Conservation (phyloP, 1,140 invertebrate species). For the Euglossa dilemma region DNA sequence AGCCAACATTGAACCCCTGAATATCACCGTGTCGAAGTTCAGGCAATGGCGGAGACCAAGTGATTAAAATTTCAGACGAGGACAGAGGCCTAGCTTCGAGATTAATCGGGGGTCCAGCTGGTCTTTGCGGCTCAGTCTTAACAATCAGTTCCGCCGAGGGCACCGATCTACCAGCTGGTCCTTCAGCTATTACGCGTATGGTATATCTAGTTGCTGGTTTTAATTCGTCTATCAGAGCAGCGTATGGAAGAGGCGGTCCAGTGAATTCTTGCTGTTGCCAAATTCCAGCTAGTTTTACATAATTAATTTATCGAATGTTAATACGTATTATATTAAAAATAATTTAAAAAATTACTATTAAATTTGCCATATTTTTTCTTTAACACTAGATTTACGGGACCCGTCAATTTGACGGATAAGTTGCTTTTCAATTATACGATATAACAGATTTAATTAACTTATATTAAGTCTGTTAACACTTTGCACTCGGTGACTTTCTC, state of each 20-base stretch:
- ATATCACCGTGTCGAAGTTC: conserved; percentile 89
- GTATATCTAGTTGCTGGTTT: conserved; percentile 91
- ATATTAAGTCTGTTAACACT: too few species aligned
- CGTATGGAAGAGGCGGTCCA: conserved; percentile 84
- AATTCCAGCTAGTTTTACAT: conserved; percentile 77
- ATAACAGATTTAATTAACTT: too few species aligned
- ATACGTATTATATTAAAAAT: background rate
- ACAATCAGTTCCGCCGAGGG: conserved; percentile 88
- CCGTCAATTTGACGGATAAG: too few species aligned
- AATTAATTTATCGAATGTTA: background rate
- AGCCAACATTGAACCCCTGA: conserved; percentile 85
- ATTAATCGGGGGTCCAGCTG: conserved; percentile 88
- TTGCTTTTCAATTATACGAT: too few species aligned
- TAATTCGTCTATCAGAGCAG: conserved; percentile 87
- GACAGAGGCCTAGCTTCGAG: conserved; percentile 88
- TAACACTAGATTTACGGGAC: too few species aligned
- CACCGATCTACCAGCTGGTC: conserved; percentile 88
- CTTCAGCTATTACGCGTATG: conserved; percentile 89
- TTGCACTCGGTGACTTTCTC: too few species aligned
- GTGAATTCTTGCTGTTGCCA: conserved; percentile 87
- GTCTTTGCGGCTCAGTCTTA: conserved; percentile 90
- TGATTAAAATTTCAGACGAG: conserved; percentile 89
- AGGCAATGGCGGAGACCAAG: conserved; percentile 88
- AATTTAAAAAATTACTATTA: too few species aligned
- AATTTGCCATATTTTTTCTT: too few species aligned